A percentile compares a stretch with the other conserved stretches of the same genome.
Evolutionary conservation across 2,797 vertebrate genomes (phyloP).

Genomic region (Epinephelus coioides): DNA sequence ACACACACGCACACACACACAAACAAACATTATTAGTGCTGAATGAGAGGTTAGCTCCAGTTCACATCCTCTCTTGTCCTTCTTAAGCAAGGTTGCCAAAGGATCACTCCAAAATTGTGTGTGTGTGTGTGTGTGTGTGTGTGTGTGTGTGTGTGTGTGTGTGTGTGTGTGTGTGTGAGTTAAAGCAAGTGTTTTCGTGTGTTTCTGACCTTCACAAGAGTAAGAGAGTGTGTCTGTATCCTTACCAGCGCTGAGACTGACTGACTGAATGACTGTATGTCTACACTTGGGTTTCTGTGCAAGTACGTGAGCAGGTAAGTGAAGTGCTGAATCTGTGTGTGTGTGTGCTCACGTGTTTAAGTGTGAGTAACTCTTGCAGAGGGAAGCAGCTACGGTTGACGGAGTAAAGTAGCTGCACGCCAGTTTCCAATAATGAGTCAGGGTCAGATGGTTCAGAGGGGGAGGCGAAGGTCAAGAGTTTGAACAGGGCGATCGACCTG

Average conservation of each 20-base stretch:
- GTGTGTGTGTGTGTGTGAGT: background rate
- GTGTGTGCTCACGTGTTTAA: background rate
- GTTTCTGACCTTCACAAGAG: background rate
- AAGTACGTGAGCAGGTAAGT: background rate
- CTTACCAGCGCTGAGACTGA: background rate
- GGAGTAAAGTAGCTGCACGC: conserved; percentile 20
- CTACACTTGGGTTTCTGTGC: background rate
- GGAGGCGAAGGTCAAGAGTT: conserved; percentile 45
- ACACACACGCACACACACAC: conserved; percentile 4
- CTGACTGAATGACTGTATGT: background rate
- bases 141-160: too few relatives aligned
- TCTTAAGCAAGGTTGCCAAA: conserved; percentile 35
- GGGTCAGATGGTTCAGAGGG: conserved; percentile 28
- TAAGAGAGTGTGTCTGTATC: background rate
- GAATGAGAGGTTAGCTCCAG: conserved; percentile 41
- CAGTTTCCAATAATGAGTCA: conserved; percentile 42
- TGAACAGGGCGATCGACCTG: conserved; percentile 13
- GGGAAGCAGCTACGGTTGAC: conserved; percentile 24
- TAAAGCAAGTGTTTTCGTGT: background rate
- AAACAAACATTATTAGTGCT: background rate
- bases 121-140: background rate
- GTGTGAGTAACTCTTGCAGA: conserved; percentile 8
- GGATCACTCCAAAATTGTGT: conserved; percentile 31
- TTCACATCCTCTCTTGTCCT: conserved; percentile 40
- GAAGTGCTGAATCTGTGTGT: background rate